Conservation (phyloP, 2,888 invertebrate genomes). For the Diogma glabrata region DNA sequence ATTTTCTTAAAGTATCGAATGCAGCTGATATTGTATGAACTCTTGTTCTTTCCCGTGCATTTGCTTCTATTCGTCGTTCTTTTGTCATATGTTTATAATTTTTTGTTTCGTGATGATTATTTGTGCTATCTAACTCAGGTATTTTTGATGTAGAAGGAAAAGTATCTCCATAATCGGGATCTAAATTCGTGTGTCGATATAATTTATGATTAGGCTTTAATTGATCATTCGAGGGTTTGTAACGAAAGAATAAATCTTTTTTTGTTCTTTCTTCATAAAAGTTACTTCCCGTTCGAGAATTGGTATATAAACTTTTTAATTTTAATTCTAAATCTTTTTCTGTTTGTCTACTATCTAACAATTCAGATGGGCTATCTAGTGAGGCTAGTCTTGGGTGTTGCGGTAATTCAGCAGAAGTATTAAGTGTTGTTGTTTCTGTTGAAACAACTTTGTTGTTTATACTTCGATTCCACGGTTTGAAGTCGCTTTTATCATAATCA, state of each 20-base stretch:
- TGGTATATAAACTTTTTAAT: conserved; percentile 28
- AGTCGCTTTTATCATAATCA: conserved; percentile 43
- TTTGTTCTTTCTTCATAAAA: too few relatives aligned
- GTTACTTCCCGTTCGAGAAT: conserved; percentile 21
- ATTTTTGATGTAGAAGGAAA: not conserved
- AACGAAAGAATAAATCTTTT: too few relatives aligned
- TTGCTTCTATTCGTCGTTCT: conserved; percentile 85
- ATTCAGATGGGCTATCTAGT: conserved; percentile 27
- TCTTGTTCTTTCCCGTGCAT: conserved; percentile 81
- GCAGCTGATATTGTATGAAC: conserved; percentile 95
- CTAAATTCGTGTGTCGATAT: too few relatives aligned
- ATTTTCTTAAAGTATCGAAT: conserved; percentile 73
- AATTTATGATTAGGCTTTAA: conserved; percentile 25
- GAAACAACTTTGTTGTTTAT: too few relatives aligned
- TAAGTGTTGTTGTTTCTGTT: conserved; percentile 31
- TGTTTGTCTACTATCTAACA: conserved; percentile 31
- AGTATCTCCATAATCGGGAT: not conserved
- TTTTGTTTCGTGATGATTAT: too few relatives aligned
- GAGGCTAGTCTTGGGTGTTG: conserved; percentile 37
- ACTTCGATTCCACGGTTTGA: conserved; percentile 63
- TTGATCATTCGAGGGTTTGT: conserved; percentile 7
- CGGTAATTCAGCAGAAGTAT: conserved; percentile 34
- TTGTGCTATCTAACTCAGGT: conserved; percentile 32
- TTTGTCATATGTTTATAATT: conserved; percentile 95
- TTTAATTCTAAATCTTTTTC: conserved; percentile 54